phyloP scores from a whole-genome alignment of 2,113 vertebrate species.

The Caracal caracal region DNA sequence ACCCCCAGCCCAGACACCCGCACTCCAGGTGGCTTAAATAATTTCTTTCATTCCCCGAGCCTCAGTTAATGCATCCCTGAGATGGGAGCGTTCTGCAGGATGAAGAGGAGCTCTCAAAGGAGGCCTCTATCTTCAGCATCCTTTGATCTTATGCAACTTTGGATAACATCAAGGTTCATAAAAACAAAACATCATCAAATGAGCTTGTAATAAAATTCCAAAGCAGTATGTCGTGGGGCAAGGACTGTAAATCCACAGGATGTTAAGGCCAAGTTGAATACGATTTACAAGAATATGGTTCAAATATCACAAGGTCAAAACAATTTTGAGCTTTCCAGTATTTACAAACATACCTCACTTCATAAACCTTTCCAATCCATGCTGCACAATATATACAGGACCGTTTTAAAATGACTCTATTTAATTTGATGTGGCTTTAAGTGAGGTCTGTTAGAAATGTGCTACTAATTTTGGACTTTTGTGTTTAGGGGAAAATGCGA shows the following conservation, averaged over 20 bases:
- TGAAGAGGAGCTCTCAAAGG: neutral
- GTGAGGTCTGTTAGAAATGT: slow-evolving; percentile 78
- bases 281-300: slow-evolving; percentile 71
- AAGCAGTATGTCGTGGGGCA: neutral
- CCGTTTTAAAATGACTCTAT: slow-evolving; percentile 69
- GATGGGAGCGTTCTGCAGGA: neutral
- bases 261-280: slow-evolving; percentile 62
- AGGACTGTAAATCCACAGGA: slow-evolving; percentile 52
- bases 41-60: neutral
- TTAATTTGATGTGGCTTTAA: slow-evolving; percentile 79
- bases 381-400: neutral
- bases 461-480: slow-evolving; percentile 80
- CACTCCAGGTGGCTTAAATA: neutral
- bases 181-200: slow-evolving; percentile 55
- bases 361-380: slow-evolving; percentile 11
- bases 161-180: slow-evolving; percentile 53
- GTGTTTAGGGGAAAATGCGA: slow-evolving; percentile 78
- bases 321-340: slow-evolving; percentile 56
- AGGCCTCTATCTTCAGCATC: neutral
- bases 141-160: slow-evolving; percentile 58
- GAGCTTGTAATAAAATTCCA: slow-evolving; percentile 61
- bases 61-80: neutral
- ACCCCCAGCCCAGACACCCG: neutral
- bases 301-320: slow-evolving; percentile 78
- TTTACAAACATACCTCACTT: slow-evolving; percentile 76